Evolutionary conservation across 2,888 invertebrate genomes (phyloP).

Genomic region (Kryphioiulus occultus): DNA sequence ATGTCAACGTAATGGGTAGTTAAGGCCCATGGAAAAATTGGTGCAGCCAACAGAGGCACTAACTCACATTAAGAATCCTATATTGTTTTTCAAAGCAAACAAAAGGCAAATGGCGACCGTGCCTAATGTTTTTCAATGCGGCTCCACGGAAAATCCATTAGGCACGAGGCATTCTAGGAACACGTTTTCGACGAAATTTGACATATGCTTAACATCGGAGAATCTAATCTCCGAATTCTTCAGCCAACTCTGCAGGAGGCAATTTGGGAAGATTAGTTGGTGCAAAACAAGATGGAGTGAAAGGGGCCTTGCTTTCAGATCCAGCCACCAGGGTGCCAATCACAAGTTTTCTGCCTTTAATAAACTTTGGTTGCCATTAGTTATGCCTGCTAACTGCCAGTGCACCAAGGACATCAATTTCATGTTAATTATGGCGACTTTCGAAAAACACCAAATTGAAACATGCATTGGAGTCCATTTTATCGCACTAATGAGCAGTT

Average conservation of each 20-base stretch:
- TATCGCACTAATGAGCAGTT: too few relatives aligned
- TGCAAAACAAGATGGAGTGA: neutral
- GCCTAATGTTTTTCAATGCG: neutral
- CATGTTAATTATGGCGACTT: too few relatives aligned
- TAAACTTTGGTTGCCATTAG: too few relatives aligned
- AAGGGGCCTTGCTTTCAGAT: too few relatives aligned
- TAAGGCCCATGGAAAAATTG: neutral
- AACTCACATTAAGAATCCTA: conserved; percentile 6
- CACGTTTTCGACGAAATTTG: conserved; percentile 44
- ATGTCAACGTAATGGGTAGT: conserved; percentile 23
- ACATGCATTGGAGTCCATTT: too few relatives aligned
- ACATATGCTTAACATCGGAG: conserved; percentile 43
- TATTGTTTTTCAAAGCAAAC: conserved; percentile 17
- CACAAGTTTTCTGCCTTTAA: too few relatives aligned
- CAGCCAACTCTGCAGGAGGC: neutral
- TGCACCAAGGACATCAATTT: too few relatives aligned
- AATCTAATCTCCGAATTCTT: conserved; percentile 45
- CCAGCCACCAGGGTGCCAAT: too few relatives aligned
- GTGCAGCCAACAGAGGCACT: conserved; percentile 8
- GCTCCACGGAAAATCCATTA: neutral
- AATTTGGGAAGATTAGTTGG: neutral
- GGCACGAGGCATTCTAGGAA: conserved; percentile 20
- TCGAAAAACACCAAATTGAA: too few relatives aligned
- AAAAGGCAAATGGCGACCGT: neutral
- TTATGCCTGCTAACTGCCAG: too few relatives aligned